These are phyloP conservation scores for Sinosuthora webbiana DNA, from an alignment of 2,113 vertebrate genomes.

Conservation along the genomic window DNA sequence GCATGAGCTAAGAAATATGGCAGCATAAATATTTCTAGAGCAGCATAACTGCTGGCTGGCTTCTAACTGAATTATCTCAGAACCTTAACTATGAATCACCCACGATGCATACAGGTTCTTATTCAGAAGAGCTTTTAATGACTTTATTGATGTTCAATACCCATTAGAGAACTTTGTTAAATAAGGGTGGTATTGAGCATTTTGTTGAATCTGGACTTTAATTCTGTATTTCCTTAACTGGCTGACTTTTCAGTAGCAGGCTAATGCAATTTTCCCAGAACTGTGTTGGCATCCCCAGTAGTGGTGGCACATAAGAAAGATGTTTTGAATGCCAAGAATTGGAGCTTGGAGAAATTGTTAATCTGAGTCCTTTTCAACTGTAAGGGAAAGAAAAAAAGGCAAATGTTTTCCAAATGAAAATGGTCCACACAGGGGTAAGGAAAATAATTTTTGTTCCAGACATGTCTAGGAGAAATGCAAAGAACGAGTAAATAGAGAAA, in stretches of 20 bases:
- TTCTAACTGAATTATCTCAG: slow-evolving; percentile 20
- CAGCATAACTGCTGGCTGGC: slow-evolving; percentile 6
- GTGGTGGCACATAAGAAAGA: not conserved
- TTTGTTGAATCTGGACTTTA: not conserved
- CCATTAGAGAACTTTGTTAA: not conserved
- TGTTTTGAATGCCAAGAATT: not conserved
- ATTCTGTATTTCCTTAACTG: slow-evolving; percentile 3
- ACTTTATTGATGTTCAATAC: not conserved
- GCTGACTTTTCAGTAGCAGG: slow-evolving; percentile 5
- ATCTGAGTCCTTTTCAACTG: slow-evolving; percentile 11
- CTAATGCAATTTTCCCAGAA: slow-evolving; percentile 26
- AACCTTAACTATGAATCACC: not conserved
- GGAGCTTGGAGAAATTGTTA: slow-evolving; percentile 1
- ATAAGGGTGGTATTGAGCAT: not conserved
- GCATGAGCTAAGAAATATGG: slow-evolving; percentile 20
- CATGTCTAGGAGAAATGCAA: slow-evolving; percentile 8
- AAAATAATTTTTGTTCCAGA: slow-evolving; percentile 34
- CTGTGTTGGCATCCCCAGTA: not conserved
- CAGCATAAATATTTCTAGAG: slow-evolving; percentile 13
- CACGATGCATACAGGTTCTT: not conserved
- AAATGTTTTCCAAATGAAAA: slow-evolving; percentile 11
- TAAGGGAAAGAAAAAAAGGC: slow-evolving; percentile 6
- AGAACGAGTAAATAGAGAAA: slow-evolving; percentile 12
- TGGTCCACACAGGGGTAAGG: not conserved
- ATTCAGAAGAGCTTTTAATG: not conserved